Base-by-base conservation (phyloP, 92 coral and sea anemone genomes). In the Zoanthus sociatus region DNA sequence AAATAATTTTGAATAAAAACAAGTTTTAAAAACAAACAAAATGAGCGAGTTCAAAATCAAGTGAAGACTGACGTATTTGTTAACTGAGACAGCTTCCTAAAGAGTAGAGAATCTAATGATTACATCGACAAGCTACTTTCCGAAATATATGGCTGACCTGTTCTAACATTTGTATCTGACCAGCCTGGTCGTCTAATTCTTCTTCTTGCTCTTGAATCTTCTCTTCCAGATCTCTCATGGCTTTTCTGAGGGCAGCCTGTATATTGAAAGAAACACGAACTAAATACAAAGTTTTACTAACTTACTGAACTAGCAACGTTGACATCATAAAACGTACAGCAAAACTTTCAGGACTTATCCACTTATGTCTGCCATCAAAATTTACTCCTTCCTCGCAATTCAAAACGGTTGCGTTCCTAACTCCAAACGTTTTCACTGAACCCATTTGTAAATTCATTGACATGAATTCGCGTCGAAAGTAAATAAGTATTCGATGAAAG, bases 151-250 rank as follows among this genome's bases (percentile, higher is more conserved):
- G 66, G 32, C 94, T 6, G 48, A 95, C 98, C 89, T 97, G 99
- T 74, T 97, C 98, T 82, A 97, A 82, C 83, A 93, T 71, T 50
- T 97, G 99, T 32, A 97, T 95, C 87, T 95, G 92, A 17, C 98
- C 98, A 0, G 99, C 99, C 71, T 97, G 99, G 48, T 97, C 99
- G 46, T 97, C 99, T 26, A 97, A 82, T 88, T 97, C 99, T 56
- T 97, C 99, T 56, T 97, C 99, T 76, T 95, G 99, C 31, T 97
- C 99, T 78, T 93, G 93, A 6, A 88, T 78, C 88, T 92, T 97
- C 86, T 97, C 94, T 71, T 97, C 99, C 20, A 97, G 85, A 64
- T 93, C 95, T 50, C 99, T 94, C 79, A 93, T 91, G 15, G 88
- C 81, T 47, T 92, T 92, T 88, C 94, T 95, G 78, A 97, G 88